Evolutionary conservation across 2,113 vertebrate species (phyloP).

Genomic region (Corydoras sp.): DNA sequence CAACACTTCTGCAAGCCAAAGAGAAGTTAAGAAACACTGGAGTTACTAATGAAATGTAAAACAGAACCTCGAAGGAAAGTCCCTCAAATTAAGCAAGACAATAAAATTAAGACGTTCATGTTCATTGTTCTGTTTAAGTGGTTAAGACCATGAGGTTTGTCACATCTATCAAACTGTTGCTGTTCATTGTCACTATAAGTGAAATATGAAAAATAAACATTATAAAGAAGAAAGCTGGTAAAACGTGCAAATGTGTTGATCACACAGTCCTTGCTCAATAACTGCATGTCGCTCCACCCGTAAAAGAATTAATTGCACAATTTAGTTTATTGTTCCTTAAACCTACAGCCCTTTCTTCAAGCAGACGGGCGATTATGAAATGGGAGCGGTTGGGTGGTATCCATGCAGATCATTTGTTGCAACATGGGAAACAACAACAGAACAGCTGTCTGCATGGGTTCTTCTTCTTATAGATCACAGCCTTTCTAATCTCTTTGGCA

Average conservation of each 20-base stretch:
- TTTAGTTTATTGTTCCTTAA: constrained; percentile 11
- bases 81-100: not conserved
- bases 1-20: no score
- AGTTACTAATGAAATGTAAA: not conserved
- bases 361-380: constrained; percentile 6
- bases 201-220: not conserved
- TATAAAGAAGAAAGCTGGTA: not conserved
- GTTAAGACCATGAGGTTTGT: not conserved
- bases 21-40: no score
- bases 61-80: not conserved
- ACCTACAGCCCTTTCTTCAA: not conserved
- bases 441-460: constrained; percentile 81
- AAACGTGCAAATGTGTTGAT: constrained; percentile 1
- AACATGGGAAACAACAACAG: constrained; percentile 86
- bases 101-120: no score
- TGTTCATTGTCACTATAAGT: no score
- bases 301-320: not conserved
- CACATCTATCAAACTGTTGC: not conserved
- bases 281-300: constrained; percentile 5
- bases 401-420: constrained; percentile 40
- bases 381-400: not conserved
- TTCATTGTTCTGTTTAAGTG: no score
- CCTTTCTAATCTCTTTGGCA: constrained; percentile 71
- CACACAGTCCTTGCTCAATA: constrained; percentile 14
- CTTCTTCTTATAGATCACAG: constrained; percentile 77